Evolutionary conservation across 2,888 invertebrate species (phyloP), one percentile per base, ranked within the genome.

Genomic region (Euzophera pinguis): DNA sequence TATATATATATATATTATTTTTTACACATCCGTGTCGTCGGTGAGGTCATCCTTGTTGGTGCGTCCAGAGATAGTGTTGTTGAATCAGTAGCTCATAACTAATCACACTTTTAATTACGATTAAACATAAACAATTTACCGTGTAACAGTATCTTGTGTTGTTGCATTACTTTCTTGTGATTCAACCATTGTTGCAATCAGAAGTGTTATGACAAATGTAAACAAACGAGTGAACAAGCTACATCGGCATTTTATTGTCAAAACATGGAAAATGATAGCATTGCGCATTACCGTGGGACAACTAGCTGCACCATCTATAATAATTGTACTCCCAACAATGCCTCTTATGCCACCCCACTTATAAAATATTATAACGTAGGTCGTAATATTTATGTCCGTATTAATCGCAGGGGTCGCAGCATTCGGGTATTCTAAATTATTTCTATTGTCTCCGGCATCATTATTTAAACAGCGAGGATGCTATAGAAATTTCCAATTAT

Each of bases 361-460:
- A 66, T 53, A 62, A 61, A 62, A 68, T 58, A 54, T 59, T 58
- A 54, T 58, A 57, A 50, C 61, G 48, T 53, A 47, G 47, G 52
- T 58, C 57, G 55, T 62, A 69, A 75, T 78, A 81, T 84, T 83
- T 81, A 88, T 79, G 67, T 53, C 64, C 65, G 61, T 75, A 81
- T 79, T 81, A 83, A 83, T 78, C 71, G 77, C 62, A 63, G 71
- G 77, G 78, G 69, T 64, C 57, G 61, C 60, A 58, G 65, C 67
- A 73, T 67, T 64, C 57, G 63, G 65, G 66, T 66, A 61, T 65
- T 71, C 62, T 64, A 69, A 74, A 76, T 74, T 71, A 70, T 67
- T 57, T 63, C 64, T 67, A 75, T 75, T 74, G 76, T 76, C 69
- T 71, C 56, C 63, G 22, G 42, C 37, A 47, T 54, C 52, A 63